phyloP scores from a whole-genome alignment of 2,797 vertebrate species.

The Dendrocincla fuliginosa region DNA sequence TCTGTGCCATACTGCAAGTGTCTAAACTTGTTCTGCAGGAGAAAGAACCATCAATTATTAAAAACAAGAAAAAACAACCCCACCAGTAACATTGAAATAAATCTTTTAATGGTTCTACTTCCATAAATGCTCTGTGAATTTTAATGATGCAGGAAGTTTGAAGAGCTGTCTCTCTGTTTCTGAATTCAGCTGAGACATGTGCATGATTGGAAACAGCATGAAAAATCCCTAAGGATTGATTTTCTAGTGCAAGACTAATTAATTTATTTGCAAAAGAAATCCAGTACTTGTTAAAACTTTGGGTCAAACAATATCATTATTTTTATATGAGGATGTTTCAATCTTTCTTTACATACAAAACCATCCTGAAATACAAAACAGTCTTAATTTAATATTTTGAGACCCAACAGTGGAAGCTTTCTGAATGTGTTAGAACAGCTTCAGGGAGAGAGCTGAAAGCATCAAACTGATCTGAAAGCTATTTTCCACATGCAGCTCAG shows the following conservation, averaged over 20 bases:
- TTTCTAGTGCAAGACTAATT: constrained; percentile 2
- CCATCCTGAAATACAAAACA: background rate
- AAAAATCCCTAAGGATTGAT: background rate
- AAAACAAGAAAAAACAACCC: background rate
- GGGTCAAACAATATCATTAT: background rate
- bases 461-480: background rate
- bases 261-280: background rate
- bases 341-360: background rate
- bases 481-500: background rate
- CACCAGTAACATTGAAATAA: background rate
- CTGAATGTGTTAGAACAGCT: background rate
- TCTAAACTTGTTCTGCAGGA: background rate
- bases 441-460: background rate
- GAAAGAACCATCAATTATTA: background rate
- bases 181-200: background rate
- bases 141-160: constrained; percentile 10
- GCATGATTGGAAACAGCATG: background rate
- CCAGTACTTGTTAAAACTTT: background rate
- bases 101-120: constrained; percentile 12
- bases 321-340: background rate
- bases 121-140: background rate
- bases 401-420: background rate
- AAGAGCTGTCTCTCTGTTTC: background rate
- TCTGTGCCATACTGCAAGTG: background rate
- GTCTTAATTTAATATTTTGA: background rate